A percentile compares a stretch with the other conserved stretches of the same genome.
Conservation (phyloP, 2,113 vertebrate species). For the Syngnathoides biaculeatus region DNA sequence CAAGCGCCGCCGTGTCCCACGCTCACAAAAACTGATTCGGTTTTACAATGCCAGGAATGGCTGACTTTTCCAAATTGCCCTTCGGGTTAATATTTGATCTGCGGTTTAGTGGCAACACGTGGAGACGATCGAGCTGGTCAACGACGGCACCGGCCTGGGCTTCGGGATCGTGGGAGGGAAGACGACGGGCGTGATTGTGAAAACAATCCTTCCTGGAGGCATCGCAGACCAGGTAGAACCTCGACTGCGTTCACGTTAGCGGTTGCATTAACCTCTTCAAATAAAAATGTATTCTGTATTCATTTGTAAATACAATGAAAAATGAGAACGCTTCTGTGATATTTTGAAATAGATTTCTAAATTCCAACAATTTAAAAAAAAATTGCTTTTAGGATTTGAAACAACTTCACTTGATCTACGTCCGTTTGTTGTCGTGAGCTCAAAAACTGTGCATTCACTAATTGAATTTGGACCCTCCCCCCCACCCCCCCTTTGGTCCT, state of each 20-base stretch:
- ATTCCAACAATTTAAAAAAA: no score
- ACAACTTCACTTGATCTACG: no score
- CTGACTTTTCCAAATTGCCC: background rate
- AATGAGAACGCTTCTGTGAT: no score
- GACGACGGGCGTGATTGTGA: slow-evolving; percentile 90
- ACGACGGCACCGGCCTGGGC: slow-evolving; percentile 90
- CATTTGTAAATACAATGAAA: no score
- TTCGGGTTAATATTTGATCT: background rate
- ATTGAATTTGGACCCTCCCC: background rate
- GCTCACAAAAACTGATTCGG: slow-evolving; percentile 80
- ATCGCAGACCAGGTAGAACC: slow-evolving; percentile 86
- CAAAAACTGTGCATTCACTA: background rate
- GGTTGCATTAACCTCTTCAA: no score
- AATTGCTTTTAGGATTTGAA: no score
- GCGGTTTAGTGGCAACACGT: slow-evolving; percentile 83
- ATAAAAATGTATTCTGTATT: no score
- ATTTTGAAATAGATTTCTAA: no score
- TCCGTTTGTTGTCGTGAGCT: no score
- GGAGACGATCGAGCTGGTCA: slow-evolving; percentile 89
- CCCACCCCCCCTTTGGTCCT: background rate
- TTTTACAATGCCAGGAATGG: no score
- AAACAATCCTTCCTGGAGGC: slow-evolving; percentile 91
- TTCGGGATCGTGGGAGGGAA: slow-evolving; percentile 95
- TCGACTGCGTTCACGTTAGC: background rate
- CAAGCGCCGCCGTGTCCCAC: slow-evolving; percentile 87